Evolutionary conservation across 2,797 vertebrate genomes (phyloP), one percentile per base, ranked within the genome.

Genomic region (Toxotes lorentzi): DNA sequence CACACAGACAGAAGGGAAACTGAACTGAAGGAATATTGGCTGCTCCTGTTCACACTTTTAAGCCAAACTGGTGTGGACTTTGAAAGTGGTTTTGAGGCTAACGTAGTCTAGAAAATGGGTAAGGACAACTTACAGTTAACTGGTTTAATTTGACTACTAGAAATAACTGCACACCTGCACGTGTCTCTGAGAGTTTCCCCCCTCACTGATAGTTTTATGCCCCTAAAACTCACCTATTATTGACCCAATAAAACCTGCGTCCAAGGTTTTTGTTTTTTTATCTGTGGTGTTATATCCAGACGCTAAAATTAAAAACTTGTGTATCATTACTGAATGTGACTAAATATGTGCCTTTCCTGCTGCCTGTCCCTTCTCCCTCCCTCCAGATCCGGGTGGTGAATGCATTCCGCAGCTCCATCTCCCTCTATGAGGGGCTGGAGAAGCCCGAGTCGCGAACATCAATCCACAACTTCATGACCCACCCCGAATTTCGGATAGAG

Each of bases 381-480:
- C 70, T 80, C 81, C 97, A 99, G 98, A 99, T 99, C 96, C 97
- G 98, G 96, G 98, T 99, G 97, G 98, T 99, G 97, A 99, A 99
- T 96, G 98, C 98, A 95, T 99, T 99, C 99, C 98, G 98, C 97
- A 99, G 97, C 96, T 97, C 97, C 95, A 95, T 99, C 92, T 99
- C 98, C 94, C 96, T 99, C 92, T 99, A 99, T 82, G 98, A 99
- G 96, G 98, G 98, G 89, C 94, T 99, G 92, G 97, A 98, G 95
- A 99, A 99, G 92, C 98, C 97, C 4, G 98, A 99, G 95, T 97
- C 97, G 56, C 96, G 98, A 93, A 94, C 95, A 90, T 99, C 98
- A 2, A 99, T 99, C 95, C 98, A 99, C 96, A 99, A 99, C 94
- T 99, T 99, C 95, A 99, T 99, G 98, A 99, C 96, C 77, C 98